Conservation (phyloP, 1,140 invertebrate species). For the Delia radicum region DNA sequence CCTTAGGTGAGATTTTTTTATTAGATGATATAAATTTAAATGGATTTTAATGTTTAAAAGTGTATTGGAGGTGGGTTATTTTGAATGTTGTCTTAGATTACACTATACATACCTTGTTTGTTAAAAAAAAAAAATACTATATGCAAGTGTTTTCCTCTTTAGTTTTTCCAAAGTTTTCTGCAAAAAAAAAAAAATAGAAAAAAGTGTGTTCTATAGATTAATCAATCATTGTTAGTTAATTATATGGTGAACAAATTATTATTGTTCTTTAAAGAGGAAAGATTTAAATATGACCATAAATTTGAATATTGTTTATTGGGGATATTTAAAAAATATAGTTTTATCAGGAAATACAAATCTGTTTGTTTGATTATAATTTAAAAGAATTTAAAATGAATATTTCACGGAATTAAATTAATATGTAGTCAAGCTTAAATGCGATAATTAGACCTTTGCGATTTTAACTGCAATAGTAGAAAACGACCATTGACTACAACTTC, state of each 20-base stretch:
- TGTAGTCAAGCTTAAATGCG: too few species aligned
- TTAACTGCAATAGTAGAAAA: too few species aligned
- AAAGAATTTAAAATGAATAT: too few species aligned
- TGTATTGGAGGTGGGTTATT: too few species aligned
- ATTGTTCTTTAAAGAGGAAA: not conserved
- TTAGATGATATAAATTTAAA: constrained; percentile 24
- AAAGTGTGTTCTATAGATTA: constrained; percentile 9
- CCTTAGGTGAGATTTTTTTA: constrained; percentile 13
- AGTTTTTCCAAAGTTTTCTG: not conserved
- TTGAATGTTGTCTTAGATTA: too few species aligned
- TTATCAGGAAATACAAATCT: too few species aligned
- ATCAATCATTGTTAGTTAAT: not conserved
- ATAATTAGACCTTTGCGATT: too few species aligned
- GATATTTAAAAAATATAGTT: too few species aligned
- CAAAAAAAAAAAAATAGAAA: not conserved
- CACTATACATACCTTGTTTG: too few species aligned
- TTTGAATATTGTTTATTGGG: not conserved
- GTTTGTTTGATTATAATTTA: too few species aligned
- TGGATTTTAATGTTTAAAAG: constrained; percentile 15
- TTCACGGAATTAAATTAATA: too few species aligned
- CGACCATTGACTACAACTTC: too few species aligned
- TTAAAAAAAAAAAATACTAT: not conserved
- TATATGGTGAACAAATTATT: not conserved
- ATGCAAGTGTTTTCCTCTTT: not conserved
- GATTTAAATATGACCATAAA: not conserved